A percentile compares a stretch with the other conserved stretches of the same genome.
Evolutionary conservation across 2,113 vertebrate species (phyloP).

Genomic region (Arothron firmamentum): DNA sequence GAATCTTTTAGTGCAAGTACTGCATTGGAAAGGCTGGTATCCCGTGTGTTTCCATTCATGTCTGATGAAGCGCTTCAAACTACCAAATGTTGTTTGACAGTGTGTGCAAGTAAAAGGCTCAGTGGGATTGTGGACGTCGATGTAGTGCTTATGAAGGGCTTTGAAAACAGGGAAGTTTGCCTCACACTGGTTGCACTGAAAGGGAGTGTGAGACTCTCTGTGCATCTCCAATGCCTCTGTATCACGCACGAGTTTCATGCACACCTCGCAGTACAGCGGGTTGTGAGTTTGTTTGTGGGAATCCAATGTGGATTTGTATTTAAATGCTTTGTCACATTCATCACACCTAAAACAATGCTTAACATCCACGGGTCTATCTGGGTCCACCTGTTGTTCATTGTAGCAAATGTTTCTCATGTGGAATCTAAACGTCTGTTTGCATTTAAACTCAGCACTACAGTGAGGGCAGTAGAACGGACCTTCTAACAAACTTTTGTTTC

Average conservation of each 20-base stretch:
- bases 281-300: conserved; percentile 72
- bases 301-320: conserved; percentile 63
- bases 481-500: conserved; percentile 30
- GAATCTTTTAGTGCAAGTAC: conserved; percentile 62
- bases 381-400: conserved; percentile 67
- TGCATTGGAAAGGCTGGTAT: conserved; percentile 66
- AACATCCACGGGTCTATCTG: conserved; percentile 49
- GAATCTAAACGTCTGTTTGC: conserved; percentile 64
- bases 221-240: conserved; percentile 59
- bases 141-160: conserved; percentile 67
- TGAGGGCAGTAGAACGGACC: conserved; percentile 67
- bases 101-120: conserved; percentile 64
- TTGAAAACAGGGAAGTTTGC: conserved; percentile 68
- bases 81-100: conserved; percentile 56
- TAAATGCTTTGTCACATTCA: conserved; percentile 66
- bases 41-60: conserved; percentile 71
- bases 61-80: conserved; percentile 65
- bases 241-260: conserved; percentile 67
- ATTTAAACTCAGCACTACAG: conserved; percentile 68
- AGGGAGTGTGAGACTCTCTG: conserved; percentile 67
- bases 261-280: conserved; percentile 70
- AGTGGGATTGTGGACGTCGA: conserved; percentile 60
- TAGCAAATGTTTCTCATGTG: conserved; percentile 70
- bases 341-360: conserved; percentile 62
- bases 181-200: conserved; percentile 69